Conservation (phyloP, 2,888 invertebrate species). For the Rhagophthalmus giganteus region DNA sequence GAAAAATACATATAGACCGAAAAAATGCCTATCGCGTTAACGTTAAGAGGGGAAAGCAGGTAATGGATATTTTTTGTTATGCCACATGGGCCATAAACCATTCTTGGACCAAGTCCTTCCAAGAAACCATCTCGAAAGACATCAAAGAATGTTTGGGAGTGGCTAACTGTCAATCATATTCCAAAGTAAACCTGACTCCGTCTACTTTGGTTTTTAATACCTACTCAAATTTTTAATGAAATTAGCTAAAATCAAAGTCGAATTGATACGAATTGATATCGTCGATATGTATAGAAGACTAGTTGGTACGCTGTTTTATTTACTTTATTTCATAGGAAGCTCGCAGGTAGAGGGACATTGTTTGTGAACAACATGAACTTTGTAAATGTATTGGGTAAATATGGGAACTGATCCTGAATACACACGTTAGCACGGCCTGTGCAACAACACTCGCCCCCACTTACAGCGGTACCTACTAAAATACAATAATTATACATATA, state of each 20-base stretch:
- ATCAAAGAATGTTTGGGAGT: slow-evolving; percentile 36
- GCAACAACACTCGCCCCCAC: slow-evolving; percentile 16
- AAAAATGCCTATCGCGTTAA: slow-evolving; percentile 11
- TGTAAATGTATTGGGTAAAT: slow-evolving; percentile 36
- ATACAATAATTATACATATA: too few relatives aligned
- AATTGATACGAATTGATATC: too few relatives aligned
- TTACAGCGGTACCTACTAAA: neutral
- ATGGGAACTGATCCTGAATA: slow-evolving; percentile 31
- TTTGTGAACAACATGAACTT: slow-evolving; percentile 35
- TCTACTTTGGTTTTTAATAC: neutral
- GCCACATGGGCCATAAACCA: slow-evolving; percentile 37
- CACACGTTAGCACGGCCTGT: slow-evolving; percentile 30
- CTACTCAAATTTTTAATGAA: neutral
- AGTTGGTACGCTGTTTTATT: too few relatives aligned
- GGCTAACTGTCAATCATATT: slow-evolving; percentile 36
- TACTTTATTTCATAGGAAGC: slow-evolving; percentile 15
- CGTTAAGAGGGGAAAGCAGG: slow-evolving; percentile 17
- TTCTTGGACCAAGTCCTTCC: slow-evolving; percentile 34
- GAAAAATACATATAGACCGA: too few relatives aligned
- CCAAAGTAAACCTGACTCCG: slow-evolving; percentile 4
- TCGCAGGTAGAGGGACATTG: slow-evolving; percentile 33
- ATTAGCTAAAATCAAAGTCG: neutral
- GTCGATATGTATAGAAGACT: too few relatives aligned
- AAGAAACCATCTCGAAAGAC: slow-evolving; percentile 34
- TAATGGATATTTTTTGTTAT: slow-evolving; percentile 31